Evolutionary conservation across 2,113 vertebrate species (phyloP).

Genomic region (Tyto alba): DNA sequence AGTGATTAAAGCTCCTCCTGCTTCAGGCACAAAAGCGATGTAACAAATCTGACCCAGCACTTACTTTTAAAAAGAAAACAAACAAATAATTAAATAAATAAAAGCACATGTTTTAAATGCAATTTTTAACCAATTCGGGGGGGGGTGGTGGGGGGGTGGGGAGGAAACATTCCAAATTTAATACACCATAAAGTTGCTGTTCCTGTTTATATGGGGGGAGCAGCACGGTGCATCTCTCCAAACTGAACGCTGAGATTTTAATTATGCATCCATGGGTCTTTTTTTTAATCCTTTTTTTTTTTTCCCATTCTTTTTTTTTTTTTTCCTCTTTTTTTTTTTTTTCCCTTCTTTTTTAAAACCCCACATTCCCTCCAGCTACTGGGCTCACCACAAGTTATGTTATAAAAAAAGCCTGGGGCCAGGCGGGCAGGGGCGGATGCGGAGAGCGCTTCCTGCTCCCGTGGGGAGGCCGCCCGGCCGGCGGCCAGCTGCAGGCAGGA

Average conservation of each 20-base stretch:
- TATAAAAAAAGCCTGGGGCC: constrained; percentile 40
- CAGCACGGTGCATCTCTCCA: background rate
- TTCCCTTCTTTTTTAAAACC: background rate
- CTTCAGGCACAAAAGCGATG: background rate
- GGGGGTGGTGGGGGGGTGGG: no score
- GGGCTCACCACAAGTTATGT: constrained; percentile 50
- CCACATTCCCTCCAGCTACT: constrained; percentile 18
- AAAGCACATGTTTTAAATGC: rapidly evolving
- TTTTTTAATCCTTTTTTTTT: background rate
- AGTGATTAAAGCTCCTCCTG: background rate
- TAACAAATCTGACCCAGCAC: rapidly evolving
- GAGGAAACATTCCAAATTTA: background rate
- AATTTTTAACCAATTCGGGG: background rate
- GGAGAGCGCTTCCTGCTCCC: constrained; percentile 46
- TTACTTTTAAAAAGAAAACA: background rate
- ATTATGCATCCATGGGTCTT: background rate
- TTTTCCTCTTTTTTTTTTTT: background rate
- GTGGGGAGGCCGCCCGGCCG: background rate
- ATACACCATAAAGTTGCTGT: rapidly evolving
- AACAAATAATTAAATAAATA: background rate
- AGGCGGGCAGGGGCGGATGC: constrained; percentile 47
- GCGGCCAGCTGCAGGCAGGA: background rate
- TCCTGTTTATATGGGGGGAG: rapidly evolving
- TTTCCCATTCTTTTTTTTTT: background rate
- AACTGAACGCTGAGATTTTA: constrained; percentile 4